A percentile compares a stretch with the other conserved stretches of the same genome.
phyloP scores from a whole-genome alignment of 1,140 invertebrate species.

The Drosophila watanabei region DNA sequence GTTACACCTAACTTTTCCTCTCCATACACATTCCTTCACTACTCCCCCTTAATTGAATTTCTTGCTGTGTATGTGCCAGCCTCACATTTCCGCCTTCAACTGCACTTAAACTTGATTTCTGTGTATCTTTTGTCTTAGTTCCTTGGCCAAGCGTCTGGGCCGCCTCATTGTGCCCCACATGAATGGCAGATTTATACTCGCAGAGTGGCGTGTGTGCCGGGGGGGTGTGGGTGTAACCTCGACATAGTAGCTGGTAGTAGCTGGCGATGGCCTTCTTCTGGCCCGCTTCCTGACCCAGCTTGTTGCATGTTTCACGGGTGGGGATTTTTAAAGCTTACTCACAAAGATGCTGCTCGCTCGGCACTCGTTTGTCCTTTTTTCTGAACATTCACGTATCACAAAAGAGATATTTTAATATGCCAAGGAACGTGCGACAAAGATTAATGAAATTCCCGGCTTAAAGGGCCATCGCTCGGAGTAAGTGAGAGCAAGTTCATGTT shows the following conservation, averaged over 20 bases:
- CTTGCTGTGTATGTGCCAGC: conserved; percentile 4
- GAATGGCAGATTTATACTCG: conserved; percentile 59
- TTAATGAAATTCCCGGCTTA: conserved; percentile 72
- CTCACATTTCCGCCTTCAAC: conserved; percentile 59
- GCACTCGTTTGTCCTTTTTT: conserved; percentile 16
- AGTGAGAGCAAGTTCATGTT: conserved; percentile 24
- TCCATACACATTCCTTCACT: background rate
- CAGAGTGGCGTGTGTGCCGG: conserved; percentile 13
- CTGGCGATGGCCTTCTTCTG: conserved; percentile 36
- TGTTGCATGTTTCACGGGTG: conserved; percentile 65
- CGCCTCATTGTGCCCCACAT: conserved; percentile 54
- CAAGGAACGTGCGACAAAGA: conserved; percentile 55
- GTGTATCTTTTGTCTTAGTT: conserved; percentile 66
- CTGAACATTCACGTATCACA: conserved; percentile 50
- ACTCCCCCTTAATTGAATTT: background rate
- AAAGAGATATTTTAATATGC: conserved; percentile 59
- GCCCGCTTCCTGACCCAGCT: conserved; percentile 33
- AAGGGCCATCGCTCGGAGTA: conserved; percentile 22
- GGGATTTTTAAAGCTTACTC: conserved; percentile 68
- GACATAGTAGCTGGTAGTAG: conserved; percentile 49
- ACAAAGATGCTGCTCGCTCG: conserved; percentile 52
- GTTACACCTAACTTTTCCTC: background rate
- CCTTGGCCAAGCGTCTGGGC: conserved; percentile 52
- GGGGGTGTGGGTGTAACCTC: conserved; percentile 55
- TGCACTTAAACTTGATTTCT: conserved; percentile 76